phyloP scores from a whole-genome alignment of 2,797 vertebrate genomes.

The Diceros bicornis region DNA sequence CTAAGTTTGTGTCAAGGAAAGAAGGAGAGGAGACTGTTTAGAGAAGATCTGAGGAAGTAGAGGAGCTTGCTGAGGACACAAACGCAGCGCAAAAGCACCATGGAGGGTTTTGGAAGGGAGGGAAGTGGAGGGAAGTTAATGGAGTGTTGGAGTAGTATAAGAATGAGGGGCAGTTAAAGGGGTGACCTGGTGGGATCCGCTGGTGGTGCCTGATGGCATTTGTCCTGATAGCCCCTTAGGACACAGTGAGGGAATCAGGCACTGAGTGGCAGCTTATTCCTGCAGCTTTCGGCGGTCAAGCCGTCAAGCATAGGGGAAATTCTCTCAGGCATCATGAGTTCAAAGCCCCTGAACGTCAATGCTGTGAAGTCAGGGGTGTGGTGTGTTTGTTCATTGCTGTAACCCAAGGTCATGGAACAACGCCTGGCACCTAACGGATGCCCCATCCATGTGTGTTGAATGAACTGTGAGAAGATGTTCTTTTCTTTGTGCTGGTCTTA shows the following conservation, averaged over 20 bases:
- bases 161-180: no score
- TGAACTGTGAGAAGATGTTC: background rate
- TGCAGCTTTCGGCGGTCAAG: background rate
- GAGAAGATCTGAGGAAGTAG: no score
- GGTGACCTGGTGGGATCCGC: no score
- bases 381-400: rapidly evolving
- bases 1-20: background rate
- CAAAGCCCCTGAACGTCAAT: background rate
- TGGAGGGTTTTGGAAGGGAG: background rate
- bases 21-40: no score
- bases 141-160: background rate
- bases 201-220: background rate
- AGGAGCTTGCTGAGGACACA: background rate
- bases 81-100: rapidly evolving
- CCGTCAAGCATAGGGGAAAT: background rate
- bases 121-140: no score
- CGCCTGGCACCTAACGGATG: background rate
- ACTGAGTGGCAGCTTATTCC: no score
- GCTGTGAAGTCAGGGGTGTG: background rate
- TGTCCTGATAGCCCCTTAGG: background rate
- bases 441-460: no score
- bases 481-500: background rate
- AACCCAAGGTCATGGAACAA: no score
- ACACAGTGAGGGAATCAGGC: background rate
- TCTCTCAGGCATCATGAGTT: background rate